These are phyloP conservation scores for Clivina fossor DNA, from an alignment of 2,888 invertebrate genomes.

Conservation along the genomic window DNA sequence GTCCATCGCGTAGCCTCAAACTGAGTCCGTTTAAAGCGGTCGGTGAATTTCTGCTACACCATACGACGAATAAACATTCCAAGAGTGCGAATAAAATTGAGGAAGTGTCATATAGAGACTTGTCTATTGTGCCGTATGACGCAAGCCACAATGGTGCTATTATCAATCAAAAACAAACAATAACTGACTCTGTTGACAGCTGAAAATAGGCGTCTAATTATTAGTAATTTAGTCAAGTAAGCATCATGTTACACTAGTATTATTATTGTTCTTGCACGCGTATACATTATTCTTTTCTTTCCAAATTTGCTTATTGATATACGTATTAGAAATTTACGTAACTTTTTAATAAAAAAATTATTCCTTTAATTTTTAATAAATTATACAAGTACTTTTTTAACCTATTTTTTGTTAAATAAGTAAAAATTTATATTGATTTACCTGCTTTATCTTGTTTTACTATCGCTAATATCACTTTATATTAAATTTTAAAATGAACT, in stretches of 20 bases:
- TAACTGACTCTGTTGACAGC: slow-evolving; percentile 1
- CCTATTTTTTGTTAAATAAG: not conserved
- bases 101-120: slow-evolving; percentile 12
- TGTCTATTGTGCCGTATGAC: slow-evolving; percentile 8
- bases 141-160: slow-evolving; percentile 7
- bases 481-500: too few relatives aligned
- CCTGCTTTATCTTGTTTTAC: too few relatives aligned
- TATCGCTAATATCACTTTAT: too few relatives aligned
- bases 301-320: too few relatives aligned
- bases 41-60: slow-evolving; percentile 52
- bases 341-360: not conserved
- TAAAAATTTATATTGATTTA: too few relatives aligned
- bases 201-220: slow-evolving; percentile 3
- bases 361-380: not conserved
- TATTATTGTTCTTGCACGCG: too few relatives aligned
- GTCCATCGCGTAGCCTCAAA: slow-evolving; percentile 47
- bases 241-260: too few relatives aligned
- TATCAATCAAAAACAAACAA: slow-evolving; percentile 1
- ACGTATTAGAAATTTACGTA: too few relatives aligned
- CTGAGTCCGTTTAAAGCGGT: slow-evolving; percentile 54
- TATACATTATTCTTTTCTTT: too few relatives aligned
- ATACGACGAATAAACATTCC: slow-evolving; percentile 48
- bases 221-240: too few relatives aligned
- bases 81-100: slow-evolving; percentile 48
- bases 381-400: not conserved